Base-by-base conservation (phyloP, 2,888 invertebrate genomes). In the Iselma pallidipennis region DNA sequence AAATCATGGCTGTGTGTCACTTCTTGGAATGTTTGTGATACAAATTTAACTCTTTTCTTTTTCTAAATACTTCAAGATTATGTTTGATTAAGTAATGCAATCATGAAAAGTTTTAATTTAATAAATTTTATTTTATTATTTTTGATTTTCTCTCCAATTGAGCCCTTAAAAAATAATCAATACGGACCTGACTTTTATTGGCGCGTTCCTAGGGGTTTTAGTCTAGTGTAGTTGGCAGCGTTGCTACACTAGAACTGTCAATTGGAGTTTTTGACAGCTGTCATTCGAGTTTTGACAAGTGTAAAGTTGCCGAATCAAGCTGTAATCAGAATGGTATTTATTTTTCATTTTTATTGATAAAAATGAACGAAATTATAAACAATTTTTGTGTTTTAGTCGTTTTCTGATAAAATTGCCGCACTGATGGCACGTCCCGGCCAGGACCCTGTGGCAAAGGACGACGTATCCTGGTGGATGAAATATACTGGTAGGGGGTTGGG, bases 391-490 rank as follows among this genome's bases (percentile, higher is more conserved):
- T 82, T 82, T 57, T 75, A 91, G 91, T 91, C 91, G 77, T 86
- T 93, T 77, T 86, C 89, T 74, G 92, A 92, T 80, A 94, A 92
- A 85, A 84, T 94, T 75, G 85, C 89, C 67, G 87, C 89, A 78
- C 85, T 94, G 71, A 89, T 94, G 91, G 87, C 90, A 76, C 87
- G 91, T 76, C 93, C 94, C 67, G 91, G 91, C 71, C 90, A 90
- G 80, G 91, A 92, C 81, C 87, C 88, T 74, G 86, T 84, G 68
- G 87, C 89, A 71, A 90, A 90, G 84, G 93, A 93, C 82, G 92
- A 92, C 82, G 88, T 90, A 71, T 91, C 95, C 71, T 94, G 92
- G 93, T 94, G 91, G 89, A 86, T 95, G 87, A 93, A 92, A 83
- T 93, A 92, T 83, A 91, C 89, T 80, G 92, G 91, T 72, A 87